phyloP scores from a whole-genome alignment of 2,888 invertebrate species.

The Drosophila trichaetosa region DNA sequence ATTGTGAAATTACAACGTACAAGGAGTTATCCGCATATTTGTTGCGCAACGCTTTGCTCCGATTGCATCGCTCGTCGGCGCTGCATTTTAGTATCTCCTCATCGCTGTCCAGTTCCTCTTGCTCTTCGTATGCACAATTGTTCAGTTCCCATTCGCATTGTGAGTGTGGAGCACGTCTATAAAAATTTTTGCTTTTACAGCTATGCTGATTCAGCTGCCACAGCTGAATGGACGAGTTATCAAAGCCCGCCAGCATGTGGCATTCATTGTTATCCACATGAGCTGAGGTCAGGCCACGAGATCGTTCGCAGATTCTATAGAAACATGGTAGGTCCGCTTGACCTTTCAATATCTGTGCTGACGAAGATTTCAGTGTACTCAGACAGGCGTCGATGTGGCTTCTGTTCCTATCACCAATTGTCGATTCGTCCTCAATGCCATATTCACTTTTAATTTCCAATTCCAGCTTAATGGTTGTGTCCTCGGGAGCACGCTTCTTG shows the following conservation, averaged over 20 bases:
- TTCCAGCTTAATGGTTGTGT: slow-evolving; percentile 62
- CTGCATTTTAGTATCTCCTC: slow-evolving; percentile 36
- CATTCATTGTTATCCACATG: slow-evolving; percentile 82
- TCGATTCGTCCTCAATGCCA: slow-evolving; percentile 24
- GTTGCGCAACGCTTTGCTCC: slow-evolving; percentile 51
- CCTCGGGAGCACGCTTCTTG: slow-evolving; percentile 67
- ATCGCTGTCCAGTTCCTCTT: slow-evolving; percentile 57
- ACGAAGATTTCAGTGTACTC: slow-evolving; percentile 56
- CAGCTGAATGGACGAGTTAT: slow-evolving; percentile 82
- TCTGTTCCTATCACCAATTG: slow-evolving; percentile 29
- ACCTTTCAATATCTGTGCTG: slow-evolving; percentile 66
- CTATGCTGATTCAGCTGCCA: slow-evolving; percentile 84
- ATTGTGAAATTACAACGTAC: slow-evolving; percentile 62
- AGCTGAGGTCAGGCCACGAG: slow-evolving; percentile 76
- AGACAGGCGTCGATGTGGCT: slow-evolving; percentile 64
- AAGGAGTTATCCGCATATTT: slow-evolving; percentile 82
- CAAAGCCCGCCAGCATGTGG: slow-evolving; percentile 84
- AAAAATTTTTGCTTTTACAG: slow-evolving; percentile 81
- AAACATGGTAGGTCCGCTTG: slow-evolving; percentile 74
- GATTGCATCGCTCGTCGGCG: slow-evolving; percentile 48
- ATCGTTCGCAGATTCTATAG: slow-evolving; percentile 68
- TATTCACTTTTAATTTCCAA: slow-evolving; percentile 67
- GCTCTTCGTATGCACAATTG: slow-evolving; percentile 67
- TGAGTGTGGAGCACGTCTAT: slow-evolving; percentile 65
- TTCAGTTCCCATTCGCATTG: slow-evolving; percentile 83